A percentile compares a stretch with the other conserved stretches of the same genome.
phyloP scores from a whole-genome alignment of 2,113 vertebrate genomes.

The Raja brachyura region DNA sequence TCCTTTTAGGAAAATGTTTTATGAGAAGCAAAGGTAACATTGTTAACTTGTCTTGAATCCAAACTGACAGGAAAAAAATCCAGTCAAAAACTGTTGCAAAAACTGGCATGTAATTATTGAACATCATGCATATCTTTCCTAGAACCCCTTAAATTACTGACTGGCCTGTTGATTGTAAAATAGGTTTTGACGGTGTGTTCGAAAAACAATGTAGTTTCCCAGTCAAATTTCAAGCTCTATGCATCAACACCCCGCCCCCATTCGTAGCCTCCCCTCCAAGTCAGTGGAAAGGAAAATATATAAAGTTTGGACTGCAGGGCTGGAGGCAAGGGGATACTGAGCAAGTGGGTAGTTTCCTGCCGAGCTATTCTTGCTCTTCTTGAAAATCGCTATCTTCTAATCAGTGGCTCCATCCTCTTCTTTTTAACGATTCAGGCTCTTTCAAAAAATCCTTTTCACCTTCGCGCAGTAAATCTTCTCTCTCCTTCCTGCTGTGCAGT shows the following conservation, averaged over 20 bases:
- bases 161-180: background rate
- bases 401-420: constrained; percentile 11
- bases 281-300: constrained; percentile 21
- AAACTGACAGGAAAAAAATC: background rate
- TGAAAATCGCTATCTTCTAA: constrained; percentile 29
- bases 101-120: background rate
- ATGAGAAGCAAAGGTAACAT: background rate
- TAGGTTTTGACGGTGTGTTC: background rate
- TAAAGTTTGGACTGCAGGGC: background rate
- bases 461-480: background rate
- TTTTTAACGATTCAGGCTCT: background rate
- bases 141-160: background rate
- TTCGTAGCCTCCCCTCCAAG: background rate
- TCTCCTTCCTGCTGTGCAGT: background rate
- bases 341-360: constrained; percentile 19
- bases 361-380: background rate
- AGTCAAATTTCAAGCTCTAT: background rate
- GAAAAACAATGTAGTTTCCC: background rate
- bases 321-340: background rate
- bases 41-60: background rate
- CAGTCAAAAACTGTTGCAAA: background rate
- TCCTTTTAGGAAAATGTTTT: background rate
- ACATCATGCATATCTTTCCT: background rate
- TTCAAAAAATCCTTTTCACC: constrained; percentile 22
- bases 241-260: background rate